phyloP scores from a whole-genome alignment of 1,140 invertebrate genomes.

The Platyscapa corneri region DNA sequence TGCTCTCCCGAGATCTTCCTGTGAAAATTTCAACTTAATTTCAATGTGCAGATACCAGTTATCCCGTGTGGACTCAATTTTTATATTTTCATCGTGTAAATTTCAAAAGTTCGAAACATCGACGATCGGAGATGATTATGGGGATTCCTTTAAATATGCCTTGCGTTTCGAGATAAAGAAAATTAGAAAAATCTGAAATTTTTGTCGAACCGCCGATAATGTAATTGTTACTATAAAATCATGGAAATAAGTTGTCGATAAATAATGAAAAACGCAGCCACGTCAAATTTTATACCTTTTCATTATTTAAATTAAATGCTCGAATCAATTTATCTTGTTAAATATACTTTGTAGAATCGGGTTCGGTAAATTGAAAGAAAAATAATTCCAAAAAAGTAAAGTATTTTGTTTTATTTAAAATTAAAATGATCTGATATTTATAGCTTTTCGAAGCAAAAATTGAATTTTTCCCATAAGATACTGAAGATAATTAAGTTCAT shows the following conservation, averaged over 20 bases:
- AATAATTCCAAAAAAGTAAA: too few species aligned
- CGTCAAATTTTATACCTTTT: background rate
- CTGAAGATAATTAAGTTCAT: background rate
- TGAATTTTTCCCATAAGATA: background rate
- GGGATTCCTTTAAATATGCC: background rate
- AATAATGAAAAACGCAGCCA: background rate
- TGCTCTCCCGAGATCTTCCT: background rate
- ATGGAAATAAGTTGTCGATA: background rate
- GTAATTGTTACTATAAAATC: too few species aligned
- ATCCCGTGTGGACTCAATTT: background rate
- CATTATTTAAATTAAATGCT: background rate
- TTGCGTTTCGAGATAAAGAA: too few species aligned
- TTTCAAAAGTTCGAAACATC: too few species aligned
- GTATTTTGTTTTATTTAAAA: background rate
- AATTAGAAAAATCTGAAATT: too few species aligned
- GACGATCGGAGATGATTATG: too few species aligned
- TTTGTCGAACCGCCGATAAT: too few species aligned
- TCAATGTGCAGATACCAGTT: background rate
- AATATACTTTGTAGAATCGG: background rate
- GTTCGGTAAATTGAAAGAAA: too few species aligned
- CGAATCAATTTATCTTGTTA: background rate
- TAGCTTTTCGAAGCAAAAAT: background rate
- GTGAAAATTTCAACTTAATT: conserved; percentile 14
- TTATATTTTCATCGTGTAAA: too few species aligned
- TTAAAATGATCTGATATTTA: background rate